Conservation (phyloP, 2,888 invertebrate genomes). For the Hyles lineata region DNA sequence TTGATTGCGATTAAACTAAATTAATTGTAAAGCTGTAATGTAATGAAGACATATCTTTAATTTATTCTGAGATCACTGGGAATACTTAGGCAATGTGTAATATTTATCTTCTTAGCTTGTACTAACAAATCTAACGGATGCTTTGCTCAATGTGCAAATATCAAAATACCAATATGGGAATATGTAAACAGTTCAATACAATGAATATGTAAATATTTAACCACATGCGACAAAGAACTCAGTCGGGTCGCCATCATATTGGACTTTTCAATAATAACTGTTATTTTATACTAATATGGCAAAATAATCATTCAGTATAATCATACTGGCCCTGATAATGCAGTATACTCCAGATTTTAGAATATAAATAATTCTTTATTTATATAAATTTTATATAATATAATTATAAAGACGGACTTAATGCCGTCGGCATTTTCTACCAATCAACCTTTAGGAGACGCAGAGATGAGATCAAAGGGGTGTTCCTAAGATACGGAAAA, state of each 20-base stretch:
- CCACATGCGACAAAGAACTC: slow-evolving; percentile 54
- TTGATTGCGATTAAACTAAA: background rate
- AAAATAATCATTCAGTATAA: too few species aligned
- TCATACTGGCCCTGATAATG: too few species aligned
- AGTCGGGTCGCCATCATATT: slow-evolving; percentile 31
- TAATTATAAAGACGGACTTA: too few species aligned
- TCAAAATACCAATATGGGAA: slow-evolving; percentile 43
- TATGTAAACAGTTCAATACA: slow-evolving; percentile 51
- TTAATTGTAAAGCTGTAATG: background rate
- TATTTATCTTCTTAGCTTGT: slow-evolving; percentile 26
- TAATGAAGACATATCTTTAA: background rate
- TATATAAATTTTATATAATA: too few species aligned
- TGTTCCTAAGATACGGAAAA: too few species aligned
- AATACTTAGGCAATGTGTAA: slow-evolving; percentile 32
- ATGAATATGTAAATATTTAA: slow-evolving; percentile 57
- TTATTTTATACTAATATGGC: too few species aligned
- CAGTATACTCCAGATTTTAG: too few species aligned
- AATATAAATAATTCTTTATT: too few species aligned
- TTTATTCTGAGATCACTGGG: slow-evolving; percentile 28
- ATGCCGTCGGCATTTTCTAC: too few species aligned
- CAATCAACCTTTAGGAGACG: too few species aligned
- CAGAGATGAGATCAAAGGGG: too few species aligned
- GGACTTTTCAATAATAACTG: slow-evolving; percentile 20
- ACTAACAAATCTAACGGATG: slow-evolving; percentile 28
- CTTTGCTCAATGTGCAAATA: slow-evolving; percentile 50